Conservation (phyloP, 2,113 vertebrate species). For the Bubo scandiacus region DNA sequence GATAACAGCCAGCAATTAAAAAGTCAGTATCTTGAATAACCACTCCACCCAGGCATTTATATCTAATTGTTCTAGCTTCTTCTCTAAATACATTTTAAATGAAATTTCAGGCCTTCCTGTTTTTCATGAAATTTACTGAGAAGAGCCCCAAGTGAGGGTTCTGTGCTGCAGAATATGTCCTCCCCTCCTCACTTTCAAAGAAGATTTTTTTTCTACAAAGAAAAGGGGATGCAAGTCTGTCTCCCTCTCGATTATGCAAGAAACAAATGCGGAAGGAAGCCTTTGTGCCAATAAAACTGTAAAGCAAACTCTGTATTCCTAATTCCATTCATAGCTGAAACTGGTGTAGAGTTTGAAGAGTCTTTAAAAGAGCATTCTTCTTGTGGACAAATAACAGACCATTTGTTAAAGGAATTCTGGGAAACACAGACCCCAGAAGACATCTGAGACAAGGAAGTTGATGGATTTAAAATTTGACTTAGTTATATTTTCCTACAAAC, state of each 20-base stretch:
- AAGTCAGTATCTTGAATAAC: constrained; percentile 33
- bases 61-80: background rate
- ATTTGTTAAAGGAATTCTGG: background rate
- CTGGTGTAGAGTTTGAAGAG: background rate
- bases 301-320: constrained; percentile 9
- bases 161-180: background rate
- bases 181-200: background rate
- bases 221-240: background rate
- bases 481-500: background rate
- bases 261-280: background rate
- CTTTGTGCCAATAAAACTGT: background rate
- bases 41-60: background rate
- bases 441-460: background rate
- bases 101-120: background rate
- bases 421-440: background rate
- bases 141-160: background rate
- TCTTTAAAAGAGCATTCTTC: background rate
- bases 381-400: background rate
- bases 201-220: background rate
- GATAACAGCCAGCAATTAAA: constrained; percentile 40
- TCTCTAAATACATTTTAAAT: background rate
- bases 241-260: background rate
- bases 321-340: constrained; percentile 19
- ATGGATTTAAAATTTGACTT: background rate
- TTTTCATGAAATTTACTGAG: background rate